phyloP scores from a whole-genome alignment of 2,113 vertebrate species.

The Neoarius graeffei region DNA sequence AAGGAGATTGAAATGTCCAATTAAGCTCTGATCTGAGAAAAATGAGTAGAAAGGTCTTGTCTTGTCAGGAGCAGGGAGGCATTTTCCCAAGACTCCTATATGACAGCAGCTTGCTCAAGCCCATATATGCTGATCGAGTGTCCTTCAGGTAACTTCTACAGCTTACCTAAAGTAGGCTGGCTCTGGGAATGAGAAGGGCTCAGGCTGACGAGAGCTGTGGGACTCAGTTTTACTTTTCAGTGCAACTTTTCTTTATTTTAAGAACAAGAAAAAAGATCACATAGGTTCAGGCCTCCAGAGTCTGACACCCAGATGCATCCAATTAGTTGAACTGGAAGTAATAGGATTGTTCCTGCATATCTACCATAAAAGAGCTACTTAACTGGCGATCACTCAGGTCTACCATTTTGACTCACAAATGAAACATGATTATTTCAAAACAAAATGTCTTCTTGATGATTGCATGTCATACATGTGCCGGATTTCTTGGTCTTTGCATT shows the following conservation, averaged over 20 bases:
- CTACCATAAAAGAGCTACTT: not conserved
- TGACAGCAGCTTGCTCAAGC: slow-evolving; percentile 39
- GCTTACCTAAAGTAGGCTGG: slow-evolving; percentile 53
- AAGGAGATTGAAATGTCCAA: slow-evolving; percentile 45
- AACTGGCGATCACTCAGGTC: not conserved
- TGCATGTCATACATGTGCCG: not conserved
- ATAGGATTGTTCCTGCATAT: not conserved
- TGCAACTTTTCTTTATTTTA: slow-evolving; percentile 31
- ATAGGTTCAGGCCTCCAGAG: slow-evolving; percentile 6
- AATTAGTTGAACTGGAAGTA: slow-evolving; percentile 19
- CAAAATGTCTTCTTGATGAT: slow-evolving; percentile 4
- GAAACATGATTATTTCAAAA: not conserved
- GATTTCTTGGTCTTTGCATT: not conserved
- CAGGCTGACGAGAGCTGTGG: slow-evolving; percentile 29
- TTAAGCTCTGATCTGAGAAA: slow-evolving; percentile 48
- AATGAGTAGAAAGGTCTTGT: slow-evolving; percentile 46
- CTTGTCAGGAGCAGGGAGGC: slow-evolving; percentile 41
- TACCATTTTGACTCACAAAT: not conserved
- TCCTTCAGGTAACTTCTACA: slow-evolving; percentile 62
- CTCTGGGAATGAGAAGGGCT: slow-evolving; percentile 20
- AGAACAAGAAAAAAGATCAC: slow-evolving; percentile 33
- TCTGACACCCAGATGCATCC: slow-evolving; percentile 6
- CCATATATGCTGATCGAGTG: slow-evolving; percentile 48
- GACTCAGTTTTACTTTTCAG: slow-evolving; percentile 35
- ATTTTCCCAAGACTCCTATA: slow-evolving; percentile 43